Evolutionary conservation across 2,888 invertebrate species (phyloP), one percentile per base, ranked within the genome.

Genomic region (Zhuqinia jingwanae): DNA sequence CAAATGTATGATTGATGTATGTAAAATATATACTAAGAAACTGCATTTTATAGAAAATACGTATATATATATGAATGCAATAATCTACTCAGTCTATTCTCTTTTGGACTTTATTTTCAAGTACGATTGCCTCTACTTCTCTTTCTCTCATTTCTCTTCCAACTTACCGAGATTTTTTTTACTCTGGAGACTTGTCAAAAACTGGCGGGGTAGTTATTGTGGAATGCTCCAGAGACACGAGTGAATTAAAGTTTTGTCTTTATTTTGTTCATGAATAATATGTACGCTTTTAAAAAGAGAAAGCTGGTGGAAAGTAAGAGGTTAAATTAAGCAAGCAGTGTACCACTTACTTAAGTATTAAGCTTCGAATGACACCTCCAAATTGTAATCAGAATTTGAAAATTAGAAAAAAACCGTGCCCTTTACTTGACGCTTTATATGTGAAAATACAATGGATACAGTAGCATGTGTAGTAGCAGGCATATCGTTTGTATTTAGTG

Each of bases 171-270:
- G 60, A 22, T 84, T 78, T 85, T 70, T 76, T 78, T 22, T n/a
- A 25, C 85, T 77, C 84, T 17, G 10, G 84, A 77, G 84, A 68
- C 13, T 68, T 68, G 84, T 84, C 77, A 77, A 45, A 77, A 45
- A 68, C 65, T 84, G 73, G 60, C 60, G 78, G 22, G 36, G 77
- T 47, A 63, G 78, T 50, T 60, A 60, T 47, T 58, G 60, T 63
- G 79, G 42, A n/a, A 42, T 53, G 60, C 85, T 60, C 85, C 42
- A 22, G 85, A 78, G 85, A 79, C 56, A 50, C 45, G 60, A 79
- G 15, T 25, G 79, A 85, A 85, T 85, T 85, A 85, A 85, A 85
- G 78, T 79, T 85, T 81, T 85, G 78, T 85, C 85, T 79, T 73
- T 65, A 76, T 76, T 76, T 76, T 36, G 30, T 20, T 56, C 58